A percentile compares a stretch with the other conserved stretches of the same genome.
Conservation (phyloP, 2,113 vertebrate species). For the Pao palembangensis region DNA sequence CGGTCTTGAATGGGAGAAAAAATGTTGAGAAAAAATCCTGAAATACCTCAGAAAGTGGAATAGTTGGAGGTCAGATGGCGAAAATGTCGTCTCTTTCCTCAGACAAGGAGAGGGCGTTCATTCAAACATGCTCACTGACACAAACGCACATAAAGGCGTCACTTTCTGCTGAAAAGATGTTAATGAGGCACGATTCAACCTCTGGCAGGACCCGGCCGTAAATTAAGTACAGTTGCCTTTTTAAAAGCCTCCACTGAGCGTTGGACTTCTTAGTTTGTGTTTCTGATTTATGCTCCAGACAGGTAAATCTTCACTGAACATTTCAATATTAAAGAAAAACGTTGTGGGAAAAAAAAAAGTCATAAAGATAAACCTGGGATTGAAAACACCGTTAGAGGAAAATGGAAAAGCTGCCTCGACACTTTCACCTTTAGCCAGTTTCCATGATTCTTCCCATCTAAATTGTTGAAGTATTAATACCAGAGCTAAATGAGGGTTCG, state of each 20-base stretch:
- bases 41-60: slow-evolving; percentile 33
- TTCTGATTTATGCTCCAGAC: slow-evolving; percentile 13
- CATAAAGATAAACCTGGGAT: background rate
- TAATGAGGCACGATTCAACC: background rate
- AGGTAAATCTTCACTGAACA: background rate
- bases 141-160: background rate
- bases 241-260: slow-evolving; percentile 1
- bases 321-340: no score
- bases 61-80: slow-evolving; percentile 13
- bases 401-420: no score
- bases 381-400: no score
- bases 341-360: background rate
- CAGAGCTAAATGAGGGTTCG: background rate
- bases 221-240: slow-evolving; percentile 10
- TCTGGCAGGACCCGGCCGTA: slow-evolving; percentile 4
- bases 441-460: background rate
- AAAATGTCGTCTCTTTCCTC: background rate
- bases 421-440: background rate
- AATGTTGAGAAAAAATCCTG: slow-evolving; percentile 35
- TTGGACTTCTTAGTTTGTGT: slow-evolving; percentile 5
- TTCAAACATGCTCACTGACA: slow-evolving; percentile 13
- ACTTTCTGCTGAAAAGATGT: background rate
- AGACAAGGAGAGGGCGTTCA: no score
- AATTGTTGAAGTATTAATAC: no score
- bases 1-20: slow-evolving; percentile 22